Conservation (phyloP, 2,797 vertebrate genomes). For the Gallinago solitaria region DNA sequence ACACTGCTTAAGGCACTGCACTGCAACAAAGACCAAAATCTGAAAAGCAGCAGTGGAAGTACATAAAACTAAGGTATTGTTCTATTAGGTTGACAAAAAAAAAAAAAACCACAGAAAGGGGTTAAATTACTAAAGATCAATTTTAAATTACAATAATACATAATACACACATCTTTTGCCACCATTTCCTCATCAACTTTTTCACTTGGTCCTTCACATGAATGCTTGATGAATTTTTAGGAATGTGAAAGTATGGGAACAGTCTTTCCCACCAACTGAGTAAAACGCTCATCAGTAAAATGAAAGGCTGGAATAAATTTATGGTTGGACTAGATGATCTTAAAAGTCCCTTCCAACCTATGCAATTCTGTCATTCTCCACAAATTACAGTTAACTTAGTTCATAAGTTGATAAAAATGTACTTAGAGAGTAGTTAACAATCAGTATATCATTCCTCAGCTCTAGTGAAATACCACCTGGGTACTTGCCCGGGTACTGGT, state of each 20-base stretch:
- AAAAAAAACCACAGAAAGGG: background rate
- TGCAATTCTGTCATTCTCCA: too few species aligned
- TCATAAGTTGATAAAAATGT: background rate
- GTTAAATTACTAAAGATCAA: background rate
- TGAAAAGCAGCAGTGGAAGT: background rate
- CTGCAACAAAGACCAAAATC: background rate
- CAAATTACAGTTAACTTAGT: background rate
- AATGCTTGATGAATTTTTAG: background rate
- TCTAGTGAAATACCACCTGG: background rate
- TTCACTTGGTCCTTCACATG: background rate
- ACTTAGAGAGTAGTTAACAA: background rate
- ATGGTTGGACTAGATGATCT: too few species aligned
- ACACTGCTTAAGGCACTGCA: background rate
- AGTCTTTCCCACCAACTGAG: background rate
- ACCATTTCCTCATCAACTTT: background rate
- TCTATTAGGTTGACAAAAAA: background rate
- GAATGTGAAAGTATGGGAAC: background rate
- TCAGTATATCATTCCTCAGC: background rate
- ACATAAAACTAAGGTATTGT: background rate
- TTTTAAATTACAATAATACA: background rate
- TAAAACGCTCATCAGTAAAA: background rate
- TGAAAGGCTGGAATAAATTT: background rate
- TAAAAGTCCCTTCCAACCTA: too few species aligned
- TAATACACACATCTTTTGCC: background rate
- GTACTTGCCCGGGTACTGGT: background rate